Percentiles rank a stretch among this genome's conserved stretches.
Evolutionary conservation across 2,888 invertebrate genomes (phyloP).

Genomic region (Clunio marinus): DNA sequence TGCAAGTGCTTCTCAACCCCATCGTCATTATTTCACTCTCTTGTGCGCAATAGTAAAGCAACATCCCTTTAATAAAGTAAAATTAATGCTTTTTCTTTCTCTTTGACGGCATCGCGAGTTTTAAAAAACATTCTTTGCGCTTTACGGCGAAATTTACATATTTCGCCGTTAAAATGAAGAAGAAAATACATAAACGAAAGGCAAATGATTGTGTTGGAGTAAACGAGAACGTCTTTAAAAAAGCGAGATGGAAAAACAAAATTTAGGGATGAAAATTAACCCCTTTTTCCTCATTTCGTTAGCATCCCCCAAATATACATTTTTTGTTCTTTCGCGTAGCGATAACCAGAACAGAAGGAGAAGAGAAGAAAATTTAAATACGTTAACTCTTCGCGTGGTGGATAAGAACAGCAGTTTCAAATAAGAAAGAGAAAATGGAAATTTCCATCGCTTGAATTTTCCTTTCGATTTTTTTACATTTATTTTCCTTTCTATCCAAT

Average conservation of each 20-base stretch:
- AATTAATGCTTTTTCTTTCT: constrained; percentile 7
- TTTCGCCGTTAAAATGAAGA: neutral
- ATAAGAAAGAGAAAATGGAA: neutral
- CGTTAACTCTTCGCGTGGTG: no score
- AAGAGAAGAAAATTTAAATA: no score
- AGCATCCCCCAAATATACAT: neutral
- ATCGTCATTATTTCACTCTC: constrained; percentile 4
- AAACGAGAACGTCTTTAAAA: neutral
- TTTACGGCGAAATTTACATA: constrained; percentile 7
- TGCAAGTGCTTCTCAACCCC: constrained; percentile 20
- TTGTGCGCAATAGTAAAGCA: neutral
- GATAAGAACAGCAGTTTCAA: no score
- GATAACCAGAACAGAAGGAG: neutral
- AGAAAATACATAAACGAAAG: neutral
- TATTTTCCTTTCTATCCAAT: neutral
- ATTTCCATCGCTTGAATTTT: no score
- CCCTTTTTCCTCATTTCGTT: constrained; percentile 1
- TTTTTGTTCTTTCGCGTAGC: neutral
- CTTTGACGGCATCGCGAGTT: neutral
- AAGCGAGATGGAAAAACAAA: neutral
- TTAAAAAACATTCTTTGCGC: neutral
- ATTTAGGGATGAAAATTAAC: constrained; percentile 13
- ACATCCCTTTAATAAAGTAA: constrained; percentile 10
- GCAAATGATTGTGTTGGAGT: neutral
- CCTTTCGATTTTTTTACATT: neutral